A percentile compares a stretch with the other conserved stretches of the same genome.
phyloP scores from a whole-genome alignment of 2,888 invertebrate genomes.

The Hirtodrosophila alboralis region DNA sequence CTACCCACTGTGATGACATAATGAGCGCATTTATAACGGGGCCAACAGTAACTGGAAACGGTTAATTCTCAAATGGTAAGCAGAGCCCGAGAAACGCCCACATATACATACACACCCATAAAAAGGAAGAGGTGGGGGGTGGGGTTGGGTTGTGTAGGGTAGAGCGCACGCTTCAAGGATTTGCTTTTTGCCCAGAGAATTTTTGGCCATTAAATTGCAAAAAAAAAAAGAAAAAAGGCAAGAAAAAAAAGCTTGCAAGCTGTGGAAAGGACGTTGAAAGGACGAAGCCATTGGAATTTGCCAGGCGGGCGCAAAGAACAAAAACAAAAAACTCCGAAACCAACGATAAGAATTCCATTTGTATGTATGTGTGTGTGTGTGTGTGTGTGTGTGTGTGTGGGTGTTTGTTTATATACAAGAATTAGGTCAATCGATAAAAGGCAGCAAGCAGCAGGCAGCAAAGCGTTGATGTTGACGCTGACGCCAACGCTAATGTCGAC shows the following conservation, averaged over 20 bases:
- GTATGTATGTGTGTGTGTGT: constrained; percentile 3
- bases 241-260: constrained; percentile 46
- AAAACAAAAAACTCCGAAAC: constrained; percentile 3
- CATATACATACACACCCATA: constrained; percentile 1
- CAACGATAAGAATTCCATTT: constrained; percentile 28
- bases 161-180: constrained; percentile 33
- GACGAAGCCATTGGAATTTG: constrained; percentile 69
- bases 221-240: no score
- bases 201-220: constrained; percentile 42
- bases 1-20: constrained; percentile 56
- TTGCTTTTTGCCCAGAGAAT: constrained; percentile 31
- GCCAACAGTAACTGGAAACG: constrained; percentile 18
- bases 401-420: constrained; percentile 41
- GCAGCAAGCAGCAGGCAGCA: constrained; percentile 38
- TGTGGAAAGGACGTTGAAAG: constrained; percentile 74
- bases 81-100: background rate
- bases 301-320: constrained; percentile 12
- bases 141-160: background rate
- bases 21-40: constrained; percentile 50
- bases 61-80: no score
- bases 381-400: constrained; percentile 4
- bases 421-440: constrained; percentile 75
- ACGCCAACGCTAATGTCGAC: constrained; percentile 1
- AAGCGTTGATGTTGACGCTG: constrained; percentile 11
- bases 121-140: no score